Base-by-base conservation (phyloP, 2,113 vertebrate species). In the Ameiurus melas region DNA sequence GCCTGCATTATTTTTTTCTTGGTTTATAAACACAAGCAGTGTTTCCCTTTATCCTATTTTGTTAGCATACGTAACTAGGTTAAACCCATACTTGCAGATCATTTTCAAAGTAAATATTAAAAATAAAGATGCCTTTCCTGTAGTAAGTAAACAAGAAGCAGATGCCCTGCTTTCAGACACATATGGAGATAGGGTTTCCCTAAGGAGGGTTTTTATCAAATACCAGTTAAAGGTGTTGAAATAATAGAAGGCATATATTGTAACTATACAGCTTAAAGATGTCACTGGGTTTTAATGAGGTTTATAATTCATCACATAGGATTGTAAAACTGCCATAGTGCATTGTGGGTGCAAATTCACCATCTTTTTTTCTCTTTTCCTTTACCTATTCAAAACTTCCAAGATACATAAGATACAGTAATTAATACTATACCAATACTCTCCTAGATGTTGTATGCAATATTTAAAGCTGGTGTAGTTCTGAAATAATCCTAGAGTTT, bases 41-140 rank as follows among this genome's bases (percentile, higher is more conserved):
- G 39, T 93, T 84, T 92, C 93, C 91, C 55, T 80, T 86, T 86
- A 91, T 91, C 89, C 83, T 82, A 86, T 90, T 91, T 89, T 84
- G 91, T 94, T 91, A 93, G 93, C 92, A 93, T 93, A 94, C 86
- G 90, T 93, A 95, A 92, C 84, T 88, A 93, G 92, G 91, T 93
- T 93, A 94, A 93, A 94, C 90, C 92, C 88, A 94, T 92, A 94
- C 94, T 92, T 86, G 87, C 87, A 83, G 92, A 92, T 91, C 92
- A 88, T 90, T 94, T 95, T 95, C 93, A 95, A 95, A 94, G 92
- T 91, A 91, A 93, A 93, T 92, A 95, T 94, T 89, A 93, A 94
- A 94, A 92, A 94, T 94, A 94, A 80, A 90, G 90, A 90, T 43
- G 85, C 84, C 90, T 93, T 89, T 92, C 88, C 87, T 87, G 83